phyloP scores from a whole-genome alignment of 2,888 invertebrate species.

The Dryadula phaetusa region DNA sequence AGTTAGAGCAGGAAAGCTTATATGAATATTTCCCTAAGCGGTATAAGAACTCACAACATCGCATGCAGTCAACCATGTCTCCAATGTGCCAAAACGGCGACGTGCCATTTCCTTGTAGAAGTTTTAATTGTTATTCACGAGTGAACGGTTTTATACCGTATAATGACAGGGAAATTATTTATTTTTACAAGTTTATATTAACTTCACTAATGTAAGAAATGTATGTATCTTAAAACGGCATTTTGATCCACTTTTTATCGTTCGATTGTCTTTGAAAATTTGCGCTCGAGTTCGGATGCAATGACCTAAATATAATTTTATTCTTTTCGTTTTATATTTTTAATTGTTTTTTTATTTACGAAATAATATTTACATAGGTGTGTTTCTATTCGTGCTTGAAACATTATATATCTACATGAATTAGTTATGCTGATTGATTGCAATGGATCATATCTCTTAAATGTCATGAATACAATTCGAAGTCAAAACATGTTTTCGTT shows the following conservation, averaged over 20 bases:
- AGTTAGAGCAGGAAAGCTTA: background rate
- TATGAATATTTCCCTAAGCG: background rate
- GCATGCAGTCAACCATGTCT: background rate
- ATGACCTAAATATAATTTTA: too few species aligned
- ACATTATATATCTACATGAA: background rate
- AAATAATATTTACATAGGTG: background rate
- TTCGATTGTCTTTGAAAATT: background rate
- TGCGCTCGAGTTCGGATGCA: too few species aligned
- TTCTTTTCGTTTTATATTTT: too few species aligned
- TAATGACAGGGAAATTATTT: slow-evolving; percentile 1
- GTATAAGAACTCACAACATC: background rate
- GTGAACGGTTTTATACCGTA: slow-evolving; percentile 14
- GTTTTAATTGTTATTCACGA: slow-evolving; percentile 3
- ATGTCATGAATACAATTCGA: background rate
- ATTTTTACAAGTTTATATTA: background rate
- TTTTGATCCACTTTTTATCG: background rate
- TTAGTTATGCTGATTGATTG: background rate
- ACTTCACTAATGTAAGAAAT: too few species aligned
- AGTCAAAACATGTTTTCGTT: background rate
- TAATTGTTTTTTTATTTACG: background rate
- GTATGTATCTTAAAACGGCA: too few species aligned
- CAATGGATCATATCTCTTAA: background rate
- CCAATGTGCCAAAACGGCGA: background rate
- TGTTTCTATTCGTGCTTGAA: background rate
- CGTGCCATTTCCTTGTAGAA: background rate